These are phyloP conservation scores for Elgaria multicarinata DNA, from an alignment of 2,113 vertebrate species.

Conservation along the genomic window DNA sequence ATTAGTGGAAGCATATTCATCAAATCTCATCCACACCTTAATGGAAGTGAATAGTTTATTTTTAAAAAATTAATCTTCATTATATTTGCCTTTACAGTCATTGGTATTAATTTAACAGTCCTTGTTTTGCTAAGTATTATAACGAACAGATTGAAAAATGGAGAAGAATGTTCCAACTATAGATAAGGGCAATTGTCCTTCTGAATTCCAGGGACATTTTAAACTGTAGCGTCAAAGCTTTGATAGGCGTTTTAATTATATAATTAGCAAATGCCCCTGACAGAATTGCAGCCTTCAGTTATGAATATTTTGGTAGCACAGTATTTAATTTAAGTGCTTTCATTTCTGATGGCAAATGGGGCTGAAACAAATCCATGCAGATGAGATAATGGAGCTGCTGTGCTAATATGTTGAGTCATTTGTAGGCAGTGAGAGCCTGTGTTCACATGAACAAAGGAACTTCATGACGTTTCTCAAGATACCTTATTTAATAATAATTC, in stretches of 20 bases:
- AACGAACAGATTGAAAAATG: background rate
- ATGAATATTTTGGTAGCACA: background rate
- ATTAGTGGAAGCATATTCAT: background rate
- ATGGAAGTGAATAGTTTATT: background rate
- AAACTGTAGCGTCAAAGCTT: background rate
- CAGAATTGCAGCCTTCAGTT: conserved; percentile 1
- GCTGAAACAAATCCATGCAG: background rate
- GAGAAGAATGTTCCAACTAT: background rate
- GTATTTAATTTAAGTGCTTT: conserved; percentile 6
- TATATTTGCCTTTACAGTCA: background rate
- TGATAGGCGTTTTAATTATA: conserved; percentile 22
- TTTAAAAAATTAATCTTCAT: background rate
- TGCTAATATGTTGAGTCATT: background rate
- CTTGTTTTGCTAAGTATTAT: background rate
- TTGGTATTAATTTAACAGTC: background rate
- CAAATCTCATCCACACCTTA: background rate
- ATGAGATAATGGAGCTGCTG: background rate
- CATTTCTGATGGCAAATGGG: conserved; percentile 11
- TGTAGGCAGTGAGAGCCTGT: background rate
- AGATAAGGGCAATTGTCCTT: conserved; percentile 13
- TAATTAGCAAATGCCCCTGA: background rate
- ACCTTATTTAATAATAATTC: background rate
- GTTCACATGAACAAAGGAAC: background rate
- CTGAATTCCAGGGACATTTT: background rate
- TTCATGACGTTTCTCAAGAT: background rate